These are phyloP conservation scores for Falco concolor DNA, from an alignment of 2,797 vertebrate genomes.

Conservation along the genomic window DNA sequence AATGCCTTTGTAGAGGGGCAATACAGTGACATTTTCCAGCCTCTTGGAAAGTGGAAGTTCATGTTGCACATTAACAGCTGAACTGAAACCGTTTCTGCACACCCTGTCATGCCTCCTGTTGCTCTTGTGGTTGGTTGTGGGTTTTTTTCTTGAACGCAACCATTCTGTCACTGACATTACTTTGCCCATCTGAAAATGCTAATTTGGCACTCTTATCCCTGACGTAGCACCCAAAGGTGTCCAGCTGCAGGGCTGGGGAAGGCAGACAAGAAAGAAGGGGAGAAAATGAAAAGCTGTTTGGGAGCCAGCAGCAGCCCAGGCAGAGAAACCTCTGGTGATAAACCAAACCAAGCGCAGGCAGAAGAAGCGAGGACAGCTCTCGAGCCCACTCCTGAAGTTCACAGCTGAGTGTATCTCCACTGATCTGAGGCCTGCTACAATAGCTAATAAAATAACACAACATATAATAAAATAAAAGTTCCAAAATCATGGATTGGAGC, in stretches of 20 bases:
- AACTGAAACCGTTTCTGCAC: background rate
- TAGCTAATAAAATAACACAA: background rate
- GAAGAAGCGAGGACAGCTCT: background rate
- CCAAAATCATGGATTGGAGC: background rate
- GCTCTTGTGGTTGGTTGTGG: background rate
- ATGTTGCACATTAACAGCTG: background rate
- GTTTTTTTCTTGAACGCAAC: background rate
- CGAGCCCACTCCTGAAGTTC: background rate
- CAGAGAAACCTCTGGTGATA: background rate
- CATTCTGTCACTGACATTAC: background rate
- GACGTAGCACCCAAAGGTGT: background rate
- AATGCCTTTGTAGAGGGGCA: background rate
- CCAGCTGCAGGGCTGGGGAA: background rate
- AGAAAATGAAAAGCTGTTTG: background rate
- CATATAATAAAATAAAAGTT: background rate
- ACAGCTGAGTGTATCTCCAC: background rate
- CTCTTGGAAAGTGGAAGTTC: slow-evolving; percentile 16
- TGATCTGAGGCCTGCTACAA: background rate
- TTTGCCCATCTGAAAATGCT: background rate
- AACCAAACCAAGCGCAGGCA: background rate
- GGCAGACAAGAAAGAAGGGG: background rate
- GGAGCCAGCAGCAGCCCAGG: background rate
- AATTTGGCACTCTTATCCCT: background rate
- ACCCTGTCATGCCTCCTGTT: background rate
- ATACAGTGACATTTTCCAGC: background rate